A percentile compares a stretch with the other conserved stretches of the same genome.
phyloP scores from a whole-genome alignment of 2,888 invertebrate species.

The Vanessa cardui region DNA sequence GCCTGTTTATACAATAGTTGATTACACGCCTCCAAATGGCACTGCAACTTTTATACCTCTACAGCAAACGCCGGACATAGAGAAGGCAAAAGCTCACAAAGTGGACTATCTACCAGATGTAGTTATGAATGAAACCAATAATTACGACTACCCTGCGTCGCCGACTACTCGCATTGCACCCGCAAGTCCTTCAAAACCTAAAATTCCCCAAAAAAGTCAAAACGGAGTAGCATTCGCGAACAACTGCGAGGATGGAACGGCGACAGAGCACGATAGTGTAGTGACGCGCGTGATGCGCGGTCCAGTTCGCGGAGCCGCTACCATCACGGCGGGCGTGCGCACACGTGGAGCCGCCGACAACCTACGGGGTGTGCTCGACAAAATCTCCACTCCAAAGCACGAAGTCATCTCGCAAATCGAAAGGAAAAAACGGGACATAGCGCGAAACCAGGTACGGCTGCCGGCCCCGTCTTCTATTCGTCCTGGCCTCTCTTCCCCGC shows the following conservation, averaged over 20 bases:
- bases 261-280: conserved; percentile 85
- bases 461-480: conserved; percentile 49
- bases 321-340: conserved; percentile 83
- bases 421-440: conserved; percentile 54
- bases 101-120: conserved; percentile 77
- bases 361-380: conserved; percentile 83
- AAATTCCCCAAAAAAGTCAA: conserved; percentile 47
- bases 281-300: conserved; percentile 89
- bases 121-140: conserved; percentile 67
- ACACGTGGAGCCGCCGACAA: conserved; percentile 72
- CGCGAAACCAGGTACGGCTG: conserved; percentile 64
- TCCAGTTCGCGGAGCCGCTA: conserved; percentile 88
- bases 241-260: conserved; percentile 61
- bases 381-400: conserved; percentile 63
- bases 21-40: conserved; percentile 72
- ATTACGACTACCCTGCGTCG: conserved; percentile 44
- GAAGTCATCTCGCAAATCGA: conserved; percentile 60
- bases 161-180: conserved; percentile 39
- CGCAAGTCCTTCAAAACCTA: conserved; percentile 49
- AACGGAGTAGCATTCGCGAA: conserved; percentile 51
- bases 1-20: conserved; percentile 74
- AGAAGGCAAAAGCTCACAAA: conserved; percentile 75
- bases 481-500: conserved; percentile 57
- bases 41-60: conserved; percentile 74
- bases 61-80: conserved; percentile 78